Percentiles rank a stretch among this genome's conserved stretches.
phyloP scores from a whole-genome alignment of 2,888 invertebrate species.

The Masnerella sp. region DNA sequence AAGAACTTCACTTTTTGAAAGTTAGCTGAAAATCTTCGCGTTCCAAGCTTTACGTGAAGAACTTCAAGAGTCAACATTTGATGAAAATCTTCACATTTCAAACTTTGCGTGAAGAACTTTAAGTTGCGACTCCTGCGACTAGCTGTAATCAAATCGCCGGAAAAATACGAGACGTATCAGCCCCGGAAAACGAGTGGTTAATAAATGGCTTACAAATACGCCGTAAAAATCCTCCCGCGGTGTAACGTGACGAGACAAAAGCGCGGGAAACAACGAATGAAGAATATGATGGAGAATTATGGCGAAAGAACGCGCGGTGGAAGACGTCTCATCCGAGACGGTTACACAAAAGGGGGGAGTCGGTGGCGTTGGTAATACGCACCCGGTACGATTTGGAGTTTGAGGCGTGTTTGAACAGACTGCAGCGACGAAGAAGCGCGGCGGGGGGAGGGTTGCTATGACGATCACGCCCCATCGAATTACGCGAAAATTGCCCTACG shows the following conservation, averaged over 20 bases:
- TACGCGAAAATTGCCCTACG: constrained; percentile 76
- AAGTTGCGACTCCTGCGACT: constrained; percentile 35
- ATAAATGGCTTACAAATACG: constrained; percentile 35
- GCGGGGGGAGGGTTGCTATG: constrained; percentile 76
- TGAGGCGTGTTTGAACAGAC: constrained; percentile 76
- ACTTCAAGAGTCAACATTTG: no score
- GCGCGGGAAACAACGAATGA: constrained; percentile 53
- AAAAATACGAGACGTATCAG: constrained; percentile 17
- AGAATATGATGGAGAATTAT: constrained; percentile 53
- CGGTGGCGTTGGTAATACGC: constrained; percentile 47
- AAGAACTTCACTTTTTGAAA: no score
- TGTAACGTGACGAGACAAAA: constrained; percentile 30
- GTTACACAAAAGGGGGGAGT: constrained; percentile 49
- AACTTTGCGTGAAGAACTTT: no score
- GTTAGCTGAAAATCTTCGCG: no score
- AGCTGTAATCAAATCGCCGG: constrained; percentile 35
- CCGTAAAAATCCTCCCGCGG: constrained; percentile 19
- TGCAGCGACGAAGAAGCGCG: constrained; percentile 71
- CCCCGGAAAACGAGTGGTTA: constrained; percentile 28
- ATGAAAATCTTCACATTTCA: no score
- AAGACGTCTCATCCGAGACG: constrained; percentile 55
- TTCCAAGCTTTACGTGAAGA: no score
- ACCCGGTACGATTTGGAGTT: constrained; percentile 65
- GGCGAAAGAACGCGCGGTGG: constrained; percentile 44
- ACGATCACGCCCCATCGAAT: constrained; percentile 77